Conservation (phyloP, 2,888 invertebrate species). For the Pogonocherus hispidulus region DNA sequence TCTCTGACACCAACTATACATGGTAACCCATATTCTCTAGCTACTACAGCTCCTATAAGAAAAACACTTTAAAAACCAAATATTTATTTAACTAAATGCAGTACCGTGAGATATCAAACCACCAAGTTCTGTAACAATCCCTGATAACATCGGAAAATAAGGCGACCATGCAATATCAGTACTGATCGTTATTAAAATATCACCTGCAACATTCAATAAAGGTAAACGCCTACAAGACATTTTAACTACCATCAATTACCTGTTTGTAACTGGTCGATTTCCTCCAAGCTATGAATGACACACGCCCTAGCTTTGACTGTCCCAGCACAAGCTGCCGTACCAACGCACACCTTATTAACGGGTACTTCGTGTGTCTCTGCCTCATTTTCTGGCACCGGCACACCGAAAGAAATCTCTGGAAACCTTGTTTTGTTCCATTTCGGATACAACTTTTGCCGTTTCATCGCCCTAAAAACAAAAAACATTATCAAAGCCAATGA, state of each 20-base stretch:
- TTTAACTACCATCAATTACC: conserved; percentile 52
- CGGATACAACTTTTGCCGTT: conserved; percentile 75
- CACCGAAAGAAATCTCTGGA: conserved; percentile 71
- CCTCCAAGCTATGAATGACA: conserved; percentile 79
- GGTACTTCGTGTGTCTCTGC: conserved; percentile 33
- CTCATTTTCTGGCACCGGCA: conserved; percentile 54
- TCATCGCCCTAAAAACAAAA: conserved; percentile 73
- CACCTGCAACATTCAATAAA: conserved; percentile 68
- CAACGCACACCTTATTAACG: conserved; percentile 60
- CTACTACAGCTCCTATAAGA: conserved; percentile 81
- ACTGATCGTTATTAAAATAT: conserved; percentile 81
- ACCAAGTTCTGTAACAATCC: conserved; percentile 86
- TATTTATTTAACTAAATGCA: neutral
- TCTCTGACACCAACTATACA: conserved; percentile 82
- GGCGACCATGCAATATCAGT: conserved; percentile 91
- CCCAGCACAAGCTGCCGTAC: conserved; percentile 82
- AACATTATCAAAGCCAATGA: too few species aligned
- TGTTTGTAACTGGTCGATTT: conserved; percentile 65
- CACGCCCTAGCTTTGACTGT: conserved; percentile 78
- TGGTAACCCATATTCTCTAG: conserved; percentile 86
- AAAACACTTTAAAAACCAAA: neutral
- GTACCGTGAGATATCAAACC: conserved; percentile 87
- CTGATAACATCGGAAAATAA: conserved; percentile 84
- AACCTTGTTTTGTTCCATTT: conserved; percentile 76
- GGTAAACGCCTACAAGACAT: too few species aligned